Evolutionary conservation across 2,888 invertebrate species (phyloP).

Genomic region (Papilio protenor): DNA sequence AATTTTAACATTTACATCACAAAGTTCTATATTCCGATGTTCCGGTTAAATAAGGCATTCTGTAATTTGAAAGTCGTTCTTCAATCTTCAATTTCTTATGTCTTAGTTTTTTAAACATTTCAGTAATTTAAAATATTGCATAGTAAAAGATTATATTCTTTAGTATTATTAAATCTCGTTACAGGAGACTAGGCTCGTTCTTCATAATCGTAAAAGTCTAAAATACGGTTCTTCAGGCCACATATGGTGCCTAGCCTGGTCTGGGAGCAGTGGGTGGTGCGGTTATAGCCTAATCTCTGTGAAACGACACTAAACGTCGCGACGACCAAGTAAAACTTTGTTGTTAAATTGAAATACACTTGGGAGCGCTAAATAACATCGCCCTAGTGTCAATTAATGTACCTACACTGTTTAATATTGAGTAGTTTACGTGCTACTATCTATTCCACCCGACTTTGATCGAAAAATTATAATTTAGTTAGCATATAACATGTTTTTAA

Average conservation of each 20-base stretch:
- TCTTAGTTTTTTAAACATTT: no score
- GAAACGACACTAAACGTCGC: slow-evolving; percentile 5
- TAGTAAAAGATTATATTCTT: not conserved
- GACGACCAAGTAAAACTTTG: slow-evolving; percentile 9
- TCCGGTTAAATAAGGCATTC: no score
- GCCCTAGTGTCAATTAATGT: not conserved
- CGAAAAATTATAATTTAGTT: slow-evolving; percentile 1
- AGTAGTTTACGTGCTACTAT: not conserved
- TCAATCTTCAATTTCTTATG: no score
- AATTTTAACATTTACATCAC: no score
- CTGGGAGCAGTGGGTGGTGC: slow-evolving; percentile 8
- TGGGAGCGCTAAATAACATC: slow-evolving; percentile 14
- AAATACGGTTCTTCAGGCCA: not conserved
- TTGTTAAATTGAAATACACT: slow-evolving; percentile 24
- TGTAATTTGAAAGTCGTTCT: no score
- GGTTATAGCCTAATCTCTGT: slow-evolving; percentile 14
- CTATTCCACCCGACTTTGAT: not conserved
- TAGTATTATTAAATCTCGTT: not conserved
- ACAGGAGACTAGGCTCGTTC: slow-evolving; percentile 3
- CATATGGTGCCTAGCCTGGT: not conserved
- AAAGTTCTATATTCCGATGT: no score
- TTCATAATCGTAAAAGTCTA: slow-evolving; percentile 17
- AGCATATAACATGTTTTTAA: not conserved
- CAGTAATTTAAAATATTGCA: not conserved
- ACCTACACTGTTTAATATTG: not conserved